Evolutionary conservation across 1,140 invertebrate species (phyloP).

Genomic region (Spodoptera litura): DNA sequence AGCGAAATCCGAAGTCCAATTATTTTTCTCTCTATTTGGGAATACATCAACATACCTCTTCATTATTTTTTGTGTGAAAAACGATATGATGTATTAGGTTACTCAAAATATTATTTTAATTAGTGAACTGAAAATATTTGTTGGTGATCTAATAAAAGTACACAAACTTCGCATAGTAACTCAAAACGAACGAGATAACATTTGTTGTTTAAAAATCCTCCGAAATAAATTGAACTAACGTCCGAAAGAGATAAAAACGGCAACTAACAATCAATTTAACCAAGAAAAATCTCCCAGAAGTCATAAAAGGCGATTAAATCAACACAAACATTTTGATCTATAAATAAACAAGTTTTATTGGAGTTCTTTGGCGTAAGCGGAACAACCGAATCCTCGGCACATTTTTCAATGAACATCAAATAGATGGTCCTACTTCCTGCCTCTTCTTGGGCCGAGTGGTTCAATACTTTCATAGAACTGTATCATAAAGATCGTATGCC

Average conservation of each 20-base stretch:
- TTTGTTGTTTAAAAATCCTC: conserved; percentile 3
- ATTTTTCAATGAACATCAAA: conserved; percentile 45
- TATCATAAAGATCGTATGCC: conserved; percentile 30
- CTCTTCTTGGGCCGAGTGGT: conserved; percentile 31
- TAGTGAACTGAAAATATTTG: no score
- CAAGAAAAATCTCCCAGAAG: conserved; percentile 24
- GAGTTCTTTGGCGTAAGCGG: conserved; percentile 27
- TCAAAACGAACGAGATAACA: conserved; percentile 3
- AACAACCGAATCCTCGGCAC: conserved; percentile 15
- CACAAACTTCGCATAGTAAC: background rate
- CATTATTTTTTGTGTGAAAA: background rate
- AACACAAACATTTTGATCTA: conserved; percentile 32
- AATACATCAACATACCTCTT: no score
- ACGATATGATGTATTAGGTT: background rate
- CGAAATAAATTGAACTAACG: background rate
- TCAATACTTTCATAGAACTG: conserved; percentile 26
- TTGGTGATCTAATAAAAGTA: background rate
- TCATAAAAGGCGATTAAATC: conserved; percentile 32
- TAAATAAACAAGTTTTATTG: conserved; percentile 35
- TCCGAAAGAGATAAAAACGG: background rate
- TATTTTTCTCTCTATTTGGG: no score
- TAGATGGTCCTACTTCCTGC: conserved; percentile 38
- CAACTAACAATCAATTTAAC: conserved; percentile 18
- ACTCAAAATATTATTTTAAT: no score
- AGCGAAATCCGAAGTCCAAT: background rate